These are phyloP conservation scores for Perca flavescens DNA, from an alignment of 2,113 vertebrate genomes.

Conservation along the genomic window DNA sequence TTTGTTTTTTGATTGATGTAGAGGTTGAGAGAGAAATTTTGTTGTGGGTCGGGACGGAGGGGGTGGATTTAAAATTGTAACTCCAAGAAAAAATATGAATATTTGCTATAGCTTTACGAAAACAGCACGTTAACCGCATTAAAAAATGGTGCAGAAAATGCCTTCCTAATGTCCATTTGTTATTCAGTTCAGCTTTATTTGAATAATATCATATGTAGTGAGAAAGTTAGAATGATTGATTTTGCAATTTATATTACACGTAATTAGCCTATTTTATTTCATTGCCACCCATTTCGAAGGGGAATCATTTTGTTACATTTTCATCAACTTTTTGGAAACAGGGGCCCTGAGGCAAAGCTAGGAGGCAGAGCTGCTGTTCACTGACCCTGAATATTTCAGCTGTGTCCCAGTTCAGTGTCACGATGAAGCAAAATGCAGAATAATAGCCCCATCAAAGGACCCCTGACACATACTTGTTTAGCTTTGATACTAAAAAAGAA, in stretches of 20 bases:
- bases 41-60: no score
- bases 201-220: background rate
- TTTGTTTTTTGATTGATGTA: no score
- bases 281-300: background rate
- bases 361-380: constrained; percentile 21
- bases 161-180: constrained; percentile 6
- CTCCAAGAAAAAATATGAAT: background rate
- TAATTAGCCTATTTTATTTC: constrained; percentile 26
- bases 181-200: constrained; percentile 30
- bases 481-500: constrained; percentile 24
- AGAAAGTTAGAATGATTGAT: constrained; percentile 13
- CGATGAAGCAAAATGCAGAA: constrained; percentile 40
- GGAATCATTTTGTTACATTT: background rate
- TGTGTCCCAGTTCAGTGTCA: constrained; percentile 35
- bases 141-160: background rate
- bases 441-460: constrained; percentile 6
- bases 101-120: background rate
- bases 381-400: constrained; percentile 56
- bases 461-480: constrained; percentile 23
- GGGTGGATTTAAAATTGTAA: no score
- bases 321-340: constrained; percentile 17
- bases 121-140: background rate
- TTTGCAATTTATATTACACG: constrained; percentile 24
- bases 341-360: constrained; percentile 15
- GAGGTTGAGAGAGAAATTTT: no score